phyloP scores from a whole-genome alignment of 2,888 invertebrate genomes.

The Cosmorhoe ocellata region DNA sequence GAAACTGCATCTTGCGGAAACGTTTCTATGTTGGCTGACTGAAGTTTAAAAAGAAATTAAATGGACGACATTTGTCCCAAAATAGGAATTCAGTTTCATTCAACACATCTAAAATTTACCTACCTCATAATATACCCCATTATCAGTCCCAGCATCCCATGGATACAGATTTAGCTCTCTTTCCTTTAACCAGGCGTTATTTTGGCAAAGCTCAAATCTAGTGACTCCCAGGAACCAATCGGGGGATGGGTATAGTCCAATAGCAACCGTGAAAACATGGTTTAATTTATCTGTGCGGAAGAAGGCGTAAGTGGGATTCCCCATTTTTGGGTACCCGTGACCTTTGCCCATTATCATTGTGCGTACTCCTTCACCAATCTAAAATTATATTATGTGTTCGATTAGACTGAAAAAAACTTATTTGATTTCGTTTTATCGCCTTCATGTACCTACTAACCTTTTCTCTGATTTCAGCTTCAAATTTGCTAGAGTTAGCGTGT shows the following conservation, averaged over 20 bases:
- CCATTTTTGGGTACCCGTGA: constrained; percentile 68
- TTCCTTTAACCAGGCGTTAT: constrained; percentile 93
- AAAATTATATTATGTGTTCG: not conserved
- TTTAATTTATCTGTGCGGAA: constrained; percentile 63
- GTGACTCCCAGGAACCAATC: constrained; percentile 98
- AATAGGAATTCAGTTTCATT: too few relatives aligned
- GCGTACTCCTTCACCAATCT: constrained; percentile 69
- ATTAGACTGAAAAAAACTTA: too few relatives aligned
- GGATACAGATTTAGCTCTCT: constrained; percentile 93
- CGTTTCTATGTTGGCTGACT: constrained; percentile 67
- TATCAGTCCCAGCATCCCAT: constrained; percentile 98
- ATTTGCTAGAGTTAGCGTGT: constrained; percentile 61
- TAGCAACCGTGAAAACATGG: constrained; percentile 61
- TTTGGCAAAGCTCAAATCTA: constrained; percentile 92
- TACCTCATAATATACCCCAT: constrained; percentile 94
- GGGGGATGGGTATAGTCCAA: constrained; percentile 84
- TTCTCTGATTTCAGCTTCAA: constrained; percentile 66
- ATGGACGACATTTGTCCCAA: too few relatives aligned
- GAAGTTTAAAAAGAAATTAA: too few relatives aligned
- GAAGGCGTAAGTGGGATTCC: constrained; percentile 61
- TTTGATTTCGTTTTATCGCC: too few relatives aligned
- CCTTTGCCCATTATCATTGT: constrained; percentile 74
- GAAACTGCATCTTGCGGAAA: constrained; percentile 65
- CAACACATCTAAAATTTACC: too few relatives aligned
- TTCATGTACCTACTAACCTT: constrained; percentile 48